A percentile compares a stretch with the other conserved stretches of the same genome.
Evolutionary conservation across 64 coral and sea anemone genomes (phyloP).

Genomic region (Actinia tenebrosa): DNA sequence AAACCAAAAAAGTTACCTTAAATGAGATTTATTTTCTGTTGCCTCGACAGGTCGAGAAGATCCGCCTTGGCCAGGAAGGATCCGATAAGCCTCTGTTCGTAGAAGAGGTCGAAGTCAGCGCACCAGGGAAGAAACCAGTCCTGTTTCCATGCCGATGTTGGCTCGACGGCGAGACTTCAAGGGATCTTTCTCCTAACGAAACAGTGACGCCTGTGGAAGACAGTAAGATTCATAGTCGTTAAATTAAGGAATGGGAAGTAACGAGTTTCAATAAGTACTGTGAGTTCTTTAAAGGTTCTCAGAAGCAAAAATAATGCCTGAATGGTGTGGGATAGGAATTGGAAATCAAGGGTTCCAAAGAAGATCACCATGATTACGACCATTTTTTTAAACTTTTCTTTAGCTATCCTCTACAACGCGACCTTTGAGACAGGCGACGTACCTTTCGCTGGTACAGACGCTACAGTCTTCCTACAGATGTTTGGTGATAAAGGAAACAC

Average conservation of each 20-base stretch:
- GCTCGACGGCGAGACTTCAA: conserved; percentile 72
- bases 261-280: too few relatives aligned
- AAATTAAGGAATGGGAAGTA: too few relatives aligned
- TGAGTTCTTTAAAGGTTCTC: too few relatives aligned
- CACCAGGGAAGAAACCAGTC: conserved; percentile 56
- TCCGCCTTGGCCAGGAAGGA: conserved; percentile 90
- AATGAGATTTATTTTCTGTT: neutral
- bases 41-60: conserved; percentile 52
- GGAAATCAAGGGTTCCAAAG: too few relatives aligned
- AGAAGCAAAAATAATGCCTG: too few relatives aligned
- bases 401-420: conserved; percentile 69
- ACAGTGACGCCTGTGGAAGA: conserved; percentile 60
- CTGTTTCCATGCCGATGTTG: conserved; percentile 84
- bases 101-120: conserved; percentile 72
- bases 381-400: neutral
- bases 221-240: conserved; percentile 46
- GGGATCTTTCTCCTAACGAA: conserved; percentile 62
- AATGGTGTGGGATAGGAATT: too few relatives aligned
- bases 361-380: neutral
- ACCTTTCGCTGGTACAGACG: conserved; percentile 83
- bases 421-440: conserved; percentile 81
- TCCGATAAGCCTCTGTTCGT: conserved; percentile 74
- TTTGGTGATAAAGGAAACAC: conserved; percentile 70
- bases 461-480: conserved; percentile 69
- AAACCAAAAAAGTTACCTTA: neutral